Evolutionary conservation across 1,140 invertebrate genomes (phyloP).

Genomic region (Trialeurodes vaporariorum): DNA sequence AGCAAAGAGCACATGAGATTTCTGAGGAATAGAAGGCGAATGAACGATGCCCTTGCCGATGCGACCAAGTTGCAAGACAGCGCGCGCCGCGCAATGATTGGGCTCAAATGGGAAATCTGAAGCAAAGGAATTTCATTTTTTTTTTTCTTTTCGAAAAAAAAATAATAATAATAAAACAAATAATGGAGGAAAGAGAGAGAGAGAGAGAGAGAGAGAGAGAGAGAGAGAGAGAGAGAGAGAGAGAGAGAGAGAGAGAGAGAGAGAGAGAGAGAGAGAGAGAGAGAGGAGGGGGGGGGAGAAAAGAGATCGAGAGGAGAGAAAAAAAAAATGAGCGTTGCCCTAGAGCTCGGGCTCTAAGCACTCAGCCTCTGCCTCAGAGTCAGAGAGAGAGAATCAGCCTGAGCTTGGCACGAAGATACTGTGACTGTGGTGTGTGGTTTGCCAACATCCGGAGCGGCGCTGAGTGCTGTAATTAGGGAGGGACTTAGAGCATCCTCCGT

Average conservation of each 20-base stretch:
- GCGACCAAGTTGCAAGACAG: no score
- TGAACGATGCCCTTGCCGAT: no score
- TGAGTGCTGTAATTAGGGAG: neutral
- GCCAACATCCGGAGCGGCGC: neutral
- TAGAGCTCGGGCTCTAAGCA: no score
- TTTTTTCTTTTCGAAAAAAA: no score
- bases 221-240: neutral
- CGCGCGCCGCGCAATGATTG: no score
- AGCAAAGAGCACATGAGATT: no score
- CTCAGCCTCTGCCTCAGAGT: neutral
- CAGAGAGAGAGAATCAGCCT: neutral
- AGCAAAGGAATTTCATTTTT: no score
- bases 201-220: neutral
- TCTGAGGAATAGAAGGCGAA: no score
- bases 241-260: neutral
- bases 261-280: neutral
- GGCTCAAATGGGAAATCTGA: no score
- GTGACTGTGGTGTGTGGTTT: neutral
- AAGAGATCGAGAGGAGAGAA: neutral
- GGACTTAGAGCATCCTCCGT: neutral
- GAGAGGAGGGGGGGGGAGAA: neutral
- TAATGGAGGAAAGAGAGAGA: no score
- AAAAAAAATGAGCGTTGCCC: neutral
- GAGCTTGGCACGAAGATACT: neutral
- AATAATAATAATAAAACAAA: no score